Evolutionary conservation across 1,140 invertebrate species (phyloP), one percentile per base, ranked within the genome.

Genomic region (Agrypnia vestita): DNA sequence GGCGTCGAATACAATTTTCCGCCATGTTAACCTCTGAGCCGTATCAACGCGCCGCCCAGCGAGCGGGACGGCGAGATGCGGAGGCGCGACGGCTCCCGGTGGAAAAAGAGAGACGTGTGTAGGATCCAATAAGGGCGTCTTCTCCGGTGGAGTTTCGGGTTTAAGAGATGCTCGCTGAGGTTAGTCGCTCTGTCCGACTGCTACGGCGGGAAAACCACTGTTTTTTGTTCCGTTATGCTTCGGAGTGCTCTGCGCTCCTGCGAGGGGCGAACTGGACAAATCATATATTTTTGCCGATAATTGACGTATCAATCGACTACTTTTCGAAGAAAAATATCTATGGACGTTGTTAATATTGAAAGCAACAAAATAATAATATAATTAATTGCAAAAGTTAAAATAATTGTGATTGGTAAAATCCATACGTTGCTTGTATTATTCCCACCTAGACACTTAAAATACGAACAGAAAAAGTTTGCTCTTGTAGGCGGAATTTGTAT

Each of bases 1-100:
- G 76, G 76, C 79, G 82, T 74, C 72, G 80, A 83, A 83, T 80
- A 83, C 82, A 83, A 83, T 83, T 83, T 83, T 83, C 82, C 82
- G 82, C 78, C 82, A 81, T 83, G 79, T 79, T 83, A 73, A 72
- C 76, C 82, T 49, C 82, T 79, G 82, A 83, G 79, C 82, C 82
- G 82, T 79, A 75, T 80, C 78, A 79, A 82, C 80, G 73, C 81
- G 81, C 77, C 78, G 76, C 62, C 69, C 72, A 4, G 77, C 64
- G 77, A 78, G 72, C 19, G 72, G 46, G 64, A 49, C 78, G 74
- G 11, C 59, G 10, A 4, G 6, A 59, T 43, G 43, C 73, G 15
- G 25, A 35, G 61, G 53, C 47, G 61, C 44, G 49, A 49, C 19
- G 11, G 49, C 7, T 13, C 43, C 15, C 55, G 43, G 73, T 7